Evolutionary conservation across 2,888 invertebrate species (phyloP).

Genomic region (Anoplius nigerrimus): DNA sequence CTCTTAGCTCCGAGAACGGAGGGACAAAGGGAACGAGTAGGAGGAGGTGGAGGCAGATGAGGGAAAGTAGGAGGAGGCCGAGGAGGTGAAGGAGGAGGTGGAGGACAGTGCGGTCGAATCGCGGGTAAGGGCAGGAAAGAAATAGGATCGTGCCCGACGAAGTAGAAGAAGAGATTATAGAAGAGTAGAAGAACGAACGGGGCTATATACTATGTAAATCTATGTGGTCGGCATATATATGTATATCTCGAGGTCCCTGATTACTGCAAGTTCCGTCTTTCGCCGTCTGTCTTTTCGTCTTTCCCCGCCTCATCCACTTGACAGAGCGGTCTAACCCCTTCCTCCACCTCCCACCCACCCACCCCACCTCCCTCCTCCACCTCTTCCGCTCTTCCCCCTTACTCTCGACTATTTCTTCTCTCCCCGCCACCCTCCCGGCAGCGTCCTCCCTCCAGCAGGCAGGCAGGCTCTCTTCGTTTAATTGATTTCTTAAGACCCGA

Average conservation of each 20-base stretch:
- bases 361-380: constrained; percentile 47
- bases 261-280: constrained; percentile 71
- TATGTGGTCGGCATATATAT: constrained; percentile 15
- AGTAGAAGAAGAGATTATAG: constrained; percentile 54
- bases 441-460: constrained; percentile 50
- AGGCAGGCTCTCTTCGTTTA: constrained; percentile 55
- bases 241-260: constrained; percentile 62
- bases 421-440: constrained; percentile 39
- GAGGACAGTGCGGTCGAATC: constrained; percentile 16
- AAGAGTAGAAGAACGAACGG: constrained; percentile 14
- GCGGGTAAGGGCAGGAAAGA: constrained; percentile 35
- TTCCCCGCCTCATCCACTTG: constrained; percentile 71
- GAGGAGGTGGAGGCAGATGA: not conserved
- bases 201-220: constrained; percentile 16
- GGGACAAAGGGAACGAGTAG: constrained; percentile 15
- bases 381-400: constrained; percentile 32
- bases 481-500: constrained; percentile 69
- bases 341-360: constrained; percentile 56
- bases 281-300: constrained; percentile 65
- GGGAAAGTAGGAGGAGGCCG: constrained; percentile 7
- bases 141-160: constrained; percentile 45
- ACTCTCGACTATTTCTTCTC: constrained; percentile 40
- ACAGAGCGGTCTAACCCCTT: constrained; percentile 52
- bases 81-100: constrained; percentile 34
- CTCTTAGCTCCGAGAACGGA: constrained; percentile 19